Conservation (phyloP, 2,888 invertebrate genomes). For the Linnaemya tessellans region DNA sequence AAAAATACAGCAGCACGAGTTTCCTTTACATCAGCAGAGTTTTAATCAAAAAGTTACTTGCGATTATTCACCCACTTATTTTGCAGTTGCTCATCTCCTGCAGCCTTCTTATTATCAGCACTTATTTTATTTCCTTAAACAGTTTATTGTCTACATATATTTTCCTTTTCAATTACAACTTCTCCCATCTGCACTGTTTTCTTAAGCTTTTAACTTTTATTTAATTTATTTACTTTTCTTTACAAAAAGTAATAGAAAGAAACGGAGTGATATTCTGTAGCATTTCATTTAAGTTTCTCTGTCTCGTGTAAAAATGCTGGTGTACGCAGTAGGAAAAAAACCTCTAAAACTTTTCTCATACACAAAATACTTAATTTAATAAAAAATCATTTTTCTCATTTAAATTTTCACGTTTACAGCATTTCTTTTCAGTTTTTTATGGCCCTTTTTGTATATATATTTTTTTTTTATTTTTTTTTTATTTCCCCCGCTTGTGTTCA, state of each 20-base stretch:
- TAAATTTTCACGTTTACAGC: conserved; percentile 38
- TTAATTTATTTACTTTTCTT: conserved; percentile 53
- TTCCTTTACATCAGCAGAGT: background rate
- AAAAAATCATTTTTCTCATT: conserved; percentile 45
- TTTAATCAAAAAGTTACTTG: conserved; percentile 14
- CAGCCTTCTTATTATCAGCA: background rate
- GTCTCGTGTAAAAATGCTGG: background rate
- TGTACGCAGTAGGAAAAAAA: background rate
- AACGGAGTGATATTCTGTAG: background rate
- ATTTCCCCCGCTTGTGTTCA: conserved; percentile 3
- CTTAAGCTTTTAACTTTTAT: conserved; percentile 51
- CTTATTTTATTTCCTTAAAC: conserved; percentile 38
- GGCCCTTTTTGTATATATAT: background rate
- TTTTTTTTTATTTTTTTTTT: conserved; percentile 3
- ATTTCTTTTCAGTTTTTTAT: conserved; percentile 16
- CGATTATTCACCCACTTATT: background rate
- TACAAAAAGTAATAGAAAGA: background rate
- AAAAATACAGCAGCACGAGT: too few species aligned
- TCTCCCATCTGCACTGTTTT: conserved; percentile 33
- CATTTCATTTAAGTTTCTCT: background rate
- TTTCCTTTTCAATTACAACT: conserved; percentile 53
- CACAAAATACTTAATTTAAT: conserved; percentile 49
- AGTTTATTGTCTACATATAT: conserved; percentile 6
- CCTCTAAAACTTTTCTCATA: conserved; percentile 51
- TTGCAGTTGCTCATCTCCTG: background rate